These are phyloP conservation scores for Perognathus longimembris DNA, from an alignment of 2,113 vertebrate genomes.

Conservation along the genomic window DNA sequence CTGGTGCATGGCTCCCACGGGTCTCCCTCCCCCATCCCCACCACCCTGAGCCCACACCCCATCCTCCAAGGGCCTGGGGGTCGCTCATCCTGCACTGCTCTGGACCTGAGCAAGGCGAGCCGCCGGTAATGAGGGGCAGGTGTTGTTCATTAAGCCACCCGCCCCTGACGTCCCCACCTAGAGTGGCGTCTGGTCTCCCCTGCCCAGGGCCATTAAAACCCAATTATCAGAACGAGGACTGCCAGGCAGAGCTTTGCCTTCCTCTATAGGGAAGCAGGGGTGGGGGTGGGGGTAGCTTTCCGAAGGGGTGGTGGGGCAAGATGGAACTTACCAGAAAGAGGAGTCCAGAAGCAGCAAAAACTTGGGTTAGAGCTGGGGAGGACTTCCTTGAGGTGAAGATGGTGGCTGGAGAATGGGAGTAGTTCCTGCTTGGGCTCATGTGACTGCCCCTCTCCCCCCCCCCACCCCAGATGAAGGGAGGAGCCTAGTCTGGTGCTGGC, in stretches of 20 bases:
- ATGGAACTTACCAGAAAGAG: not conserved
- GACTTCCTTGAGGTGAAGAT: not conserved
- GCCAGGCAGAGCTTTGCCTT: not conserved
- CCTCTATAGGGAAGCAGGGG: not conserved
- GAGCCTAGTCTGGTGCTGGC: not conserved
- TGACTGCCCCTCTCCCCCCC: too few relatives aligned
- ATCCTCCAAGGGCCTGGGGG: not conserved
- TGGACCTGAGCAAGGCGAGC: not conserved
- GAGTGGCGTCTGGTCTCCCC: constrained; percentile 66
- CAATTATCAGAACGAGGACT: constrained; percentile 82
- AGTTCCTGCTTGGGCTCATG: not conserved
- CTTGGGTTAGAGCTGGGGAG: not conserved
- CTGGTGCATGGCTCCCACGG: not conserved
- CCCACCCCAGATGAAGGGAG: not conserved
- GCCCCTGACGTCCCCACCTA: not conserved
- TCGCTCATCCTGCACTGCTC: too few relatives aligned
- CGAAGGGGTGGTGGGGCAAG: not conserved
- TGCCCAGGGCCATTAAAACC: constrained; percentile 83
- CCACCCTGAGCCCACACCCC: not conserved
- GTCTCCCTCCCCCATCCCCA: not conserved
- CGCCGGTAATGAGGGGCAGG: constrained; percentile 51
- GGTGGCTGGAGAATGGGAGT: accelerated
- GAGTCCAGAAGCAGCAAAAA: not conserved
- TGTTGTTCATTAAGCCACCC: constrained; percentile 68
- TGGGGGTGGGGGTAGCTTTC: not conserved